Evolutionary conservation across 2,797 vertebrate genomes (phyloP), one percentile per base, ranked within the genome.

Genomic region (Notolabrus celidotus): DNA sequence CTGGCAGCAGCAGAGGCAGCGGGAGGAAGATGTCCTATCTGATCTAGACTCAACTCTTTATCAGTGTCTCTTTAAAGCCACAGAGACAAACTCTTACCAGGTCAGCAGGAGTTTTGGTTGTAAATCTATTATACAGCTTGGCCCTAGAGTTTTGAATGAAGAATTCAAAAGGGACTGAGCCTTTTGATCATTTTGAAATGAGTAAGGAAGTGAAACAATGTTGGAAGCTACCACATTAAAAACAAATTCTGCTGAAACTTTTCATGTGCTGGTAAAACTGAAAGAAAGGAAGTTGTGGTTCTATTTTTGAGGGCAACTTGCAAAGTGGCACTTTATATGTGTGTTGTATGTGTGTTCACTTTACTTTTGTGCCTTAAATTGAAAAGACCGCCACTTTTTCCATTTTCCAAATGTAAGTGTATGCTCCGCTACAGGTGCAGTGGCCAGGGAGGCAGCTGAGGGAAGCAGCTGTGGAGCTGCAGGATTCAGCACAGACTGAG

Each of bases 1-100:
- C 84, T 96, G 96, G 95, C 74, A 77, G 5, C 72, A 82, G 76
- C 96, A 95, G 88, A 92, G 86, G n/a, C 83, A 89, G 57, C 92
- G 93, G 51, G 96, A 97, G 71, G 92, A 94, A 47, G 74, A 54
- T 58, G 81, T 97, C 29, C 84, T 94, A 1, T 87, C 88, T 34
- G 90, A 93, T 62, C 74, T 97, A 78, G 90, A 91, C 53, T 62
- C 74, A 14, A 71, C 93, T 15, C 61, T 92, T 34, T 86, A 55
- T 46, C 90, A 83, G 4, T 82, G 88, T 63, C 58, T 93, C 45
- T 77, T 85, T 12, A 63, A 47, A 36, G 49, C 83, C 39, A 65
- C 79, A 23, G 78, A 87, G 5, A 79, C 58, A 0, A 60, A 84
- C 25, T 71, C 63, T 42, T 77, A 77, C 72, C 86, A 88, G 90